phyloP scores from a whole-genome alignment of 1,140 invertebrate genomes.

The Sminthurides bifidus region DNA sequence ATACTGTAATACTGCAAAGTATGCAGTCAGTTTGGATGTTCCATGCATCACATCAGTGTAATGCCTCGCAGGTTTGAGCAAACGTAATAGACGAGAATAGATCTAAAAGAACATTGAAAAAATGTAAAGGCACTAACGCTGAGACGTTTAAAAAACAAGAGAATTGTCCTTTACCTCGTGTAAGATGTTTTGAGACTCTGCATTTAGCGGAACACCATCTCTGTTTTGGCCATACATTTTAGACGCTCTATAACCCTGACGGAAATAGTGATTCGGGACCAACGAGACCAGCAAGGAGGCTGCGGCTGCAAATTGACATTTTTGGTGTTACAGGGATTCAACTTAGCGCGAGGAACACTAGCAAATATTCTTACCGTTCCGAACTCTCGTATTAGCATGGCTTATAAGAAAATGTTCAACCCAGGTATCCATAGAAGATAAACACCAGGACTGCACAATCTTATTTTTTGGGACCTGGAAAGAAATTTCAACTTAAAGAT shows the following conservation, averaged over 20 bases:
- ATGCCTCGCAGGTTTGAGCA: constrained; percentile 66
- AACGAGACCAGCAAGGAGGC: constrained; percentile 73
- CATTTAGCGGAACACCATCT: constrained; percentile 37
- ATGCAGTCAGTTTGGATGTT: constrained; percentile 79
- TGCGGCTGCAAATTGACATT: constrained; percentile 47
- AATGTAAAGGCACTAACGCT: background rate
- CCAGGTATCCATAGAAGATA: constrained; percentile 76
- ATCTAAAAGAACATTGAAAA: constrained; percentile 12
- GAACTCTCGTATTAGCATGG: constrained; percentile 69
- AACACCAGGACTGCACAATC: constrained; percentile 73
- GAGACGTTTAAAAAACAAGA: background rate
- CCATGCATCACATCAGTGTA: constrained; percentile 76
- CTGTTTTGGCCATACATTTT: constrained; percentile 34
- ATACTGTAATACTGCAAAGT: constrained; percentile 79
- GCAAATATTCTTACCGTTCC: constrained; percentile 48
- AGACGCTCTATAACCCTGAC: constrained; percentile 63
- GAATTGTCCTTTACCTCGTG: constrained; percentile 51
- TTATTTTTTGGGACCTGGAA: constrained; percentile 64
- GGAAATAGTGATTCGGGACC: constrained; percentile 74
- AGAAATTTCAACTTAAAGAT: background rate
- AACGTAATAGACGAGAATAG: constrained; percentile 33
- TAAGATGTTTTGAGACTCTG: constrained; percentile 62
- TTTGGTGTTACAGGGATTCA: background rate
- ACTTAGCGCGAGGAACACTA: background rate
- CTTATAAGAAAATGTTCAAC: constrained; percentile 77